Evolutionary conservation across 2,888 invertebrate species (phyloP).

Genomic region (Melanostoma mellinum): DNA sequence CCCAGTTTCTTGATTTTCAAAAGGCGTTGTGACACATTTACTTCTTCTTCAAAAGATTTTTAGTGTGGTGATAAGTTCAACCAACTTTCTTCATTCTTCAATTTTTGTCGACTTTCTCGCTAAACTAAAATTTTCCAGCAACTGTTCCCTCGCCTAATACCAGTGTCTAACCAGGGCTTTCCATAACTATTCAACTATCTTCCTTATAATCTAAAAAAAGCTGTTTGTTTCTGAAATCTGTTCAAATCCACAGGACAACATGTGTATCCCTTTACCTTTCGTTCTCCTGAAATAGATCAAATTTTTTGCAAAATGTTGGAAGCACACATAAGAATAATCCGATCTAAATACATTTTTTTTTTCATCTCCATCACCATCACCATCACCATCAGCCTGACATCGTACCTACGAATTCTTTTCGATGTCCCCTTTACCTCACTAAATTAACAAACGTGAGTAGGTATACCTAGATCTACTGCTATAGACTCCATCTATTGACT

Average conservation of each 20-base stretch:
- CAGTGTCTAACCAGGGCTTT: too few species aligned
- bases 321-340: constrained; percentile 43
- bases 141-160: too few species aligned
- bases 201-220: not conserved
- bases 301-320: constrained; percentile 38
- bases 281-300: constrained; percentile 34
- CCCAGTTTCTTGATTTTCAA: too few species aligned
- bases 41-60: too few species aligned
- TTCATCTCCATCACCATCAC: constrained; percentile 26
- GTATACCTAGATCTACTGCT: not conserved
- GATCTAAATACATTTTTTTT: constrained; percentile 22
- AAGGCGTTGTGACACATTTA: too few species aligned
- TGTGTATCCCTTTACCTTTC: constrained; percentile 41
- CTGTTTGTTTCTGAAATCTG: not conserved
- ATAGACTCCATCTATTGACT: constrained; percentile 66
- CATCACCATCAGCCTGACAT: not conserved
- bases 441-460: too few species aligned
- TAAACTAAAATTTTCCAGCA: too few species aligned
- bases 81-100: too few species aligned
- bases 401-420: not conserved
- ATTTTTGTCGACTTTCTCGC: too few species aligned
- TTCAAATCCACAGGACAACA: constrained; percentile 15
- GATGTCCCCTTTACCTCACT: too few species aligned
- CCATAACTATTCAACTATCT: too few species aligned
- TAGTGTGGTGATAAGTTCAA: too few species aligned